Evolutionary conservation across 2,888 invertebrate species (phyloP).

Genomic region (Glomeris marginata): DNA sequence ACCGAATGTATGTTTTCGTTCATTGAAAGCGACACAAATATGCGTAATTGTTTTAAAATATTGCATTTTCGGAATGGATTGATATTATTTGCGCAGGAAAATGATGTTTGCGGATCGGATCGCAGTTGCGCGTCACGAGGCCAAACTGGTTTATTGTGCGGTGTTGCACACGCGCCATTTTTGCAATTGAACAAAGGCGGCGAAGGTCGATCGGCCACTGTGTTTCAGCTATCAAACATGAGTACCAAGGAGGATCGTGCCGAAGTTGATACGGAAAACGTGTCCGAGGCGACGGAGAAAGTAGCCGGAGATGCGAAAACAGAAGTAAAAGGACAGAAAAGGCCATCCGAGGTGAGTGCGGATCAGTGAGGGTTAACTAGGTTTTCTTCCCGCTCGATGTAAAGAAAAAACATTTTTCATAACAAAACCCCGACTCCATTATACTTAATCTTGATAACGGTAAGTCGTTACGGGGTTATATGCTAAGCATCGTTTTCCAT

Average conservation of each 20-base stretch:
- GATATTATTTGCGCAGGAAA: too few species aligned
- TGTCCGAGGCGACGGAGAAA: slow-evolving; percentile 53
- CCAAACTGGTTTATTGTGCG: slow-evolving; percentile 12
- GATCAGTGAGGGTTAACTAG: not conserved
- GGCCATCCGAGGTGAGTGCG: slow-evolving; percentile 68
- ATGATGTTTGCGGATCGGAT: not conserved
- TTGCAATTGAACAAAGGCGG: slow-evolving; percentile 16
- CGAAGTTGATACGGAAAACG: slow-evolving; percentile 70
- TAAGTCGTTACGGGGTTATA: too few species aligned
- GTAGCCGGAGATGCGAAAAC: slow-evolving; percentile 55
- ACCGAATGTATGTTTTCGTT: too few species aligned
- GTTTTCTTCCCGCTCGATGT: not conserved
- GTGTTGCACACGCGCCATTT: slow-evolving; percentile 15
- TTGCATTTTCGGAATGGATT: too few species aligned
- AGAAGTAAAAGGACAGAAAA: slow-evolving; percentile 62
- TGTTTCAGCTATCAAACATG: slow-evolving; percentile 33
- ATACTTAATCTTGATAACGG: too few species aligned
- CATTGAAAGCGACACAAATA: too few species aligned
- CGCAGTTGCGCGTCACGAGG: not conserved
- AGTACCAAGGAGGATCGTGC: slow-evolving; percentile 69
- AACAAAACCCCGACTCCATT: too few species aligned
- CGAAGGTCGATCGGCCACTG: slow-evolving; percentile 2
- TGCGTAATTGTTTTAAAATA: too few species aligned
- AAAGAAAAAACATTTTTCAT: not conserved
- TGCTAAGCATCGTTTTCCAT: too few species aligned